Base-by-base conservation (phyloP, 53 echinoderm and acorn worm species). In the Pentamera pediparva region DNA sequence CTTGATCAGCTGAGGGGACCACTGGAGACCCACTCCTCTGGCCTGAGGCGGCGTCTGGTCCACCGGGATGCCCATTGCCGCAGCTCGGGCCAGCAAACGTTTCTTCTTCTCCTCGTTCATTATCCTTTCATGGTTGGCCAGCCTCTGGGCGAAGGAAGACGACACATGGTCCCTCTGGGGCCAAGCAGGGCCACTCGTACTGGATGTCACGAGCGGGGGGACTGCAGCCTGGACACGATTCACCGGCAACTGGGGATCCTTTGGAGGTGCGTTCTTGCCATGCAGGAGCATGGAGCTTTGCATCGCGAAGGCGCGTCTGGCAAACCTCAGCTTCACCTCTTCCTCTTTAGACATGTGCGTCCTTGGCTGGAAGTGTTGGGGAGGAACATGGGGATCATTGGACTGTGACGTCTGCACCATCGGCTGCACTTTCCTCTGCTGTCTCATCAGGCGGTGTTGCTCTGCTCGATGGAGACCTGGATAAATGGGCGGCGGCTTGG, bases 61-160 rank as follows among this genome's bases (percentile, higher is more conserved):
- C 54, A 72, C 55, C 8, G 73, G 73, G 11, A 72, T 72, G 6
- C 73, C 73, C 73, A 72, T 72, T 1, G 73, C 73, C 3, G 55
- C 55, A 22, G 73, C 73, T 37, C 55, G 33, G 9, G 73, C 52
- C 21, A 72, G 20, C 10, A 72, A 30, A 6, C 54, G 73, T 3
- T 72, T 48, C 36, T 72, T 51, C 55, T 72, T 72, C n/a, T 72
- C 73, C 37, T 51, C 73, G 34, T 53, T 53, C 6, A 72, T 22
- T 10, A 72, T 29, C 24, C 55, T 51, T 17, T 41, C 45, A 39
- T 67, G 67, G 19, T 53, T 54, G 5, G 37, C 21, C 7, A 72
- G n/a, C 8, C 48, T 45, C 20, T 72, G 73, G 19, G 52, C 34
- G 21, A 19, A 36, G 20, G 25, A 34, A 34, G 53, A 52, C 5